Evolutionary conservation across 2,113 vertebrate species (phyloP), one percentile per base, ranked within the genome.

Genomic region (Chionodraco myersi): DNA sequence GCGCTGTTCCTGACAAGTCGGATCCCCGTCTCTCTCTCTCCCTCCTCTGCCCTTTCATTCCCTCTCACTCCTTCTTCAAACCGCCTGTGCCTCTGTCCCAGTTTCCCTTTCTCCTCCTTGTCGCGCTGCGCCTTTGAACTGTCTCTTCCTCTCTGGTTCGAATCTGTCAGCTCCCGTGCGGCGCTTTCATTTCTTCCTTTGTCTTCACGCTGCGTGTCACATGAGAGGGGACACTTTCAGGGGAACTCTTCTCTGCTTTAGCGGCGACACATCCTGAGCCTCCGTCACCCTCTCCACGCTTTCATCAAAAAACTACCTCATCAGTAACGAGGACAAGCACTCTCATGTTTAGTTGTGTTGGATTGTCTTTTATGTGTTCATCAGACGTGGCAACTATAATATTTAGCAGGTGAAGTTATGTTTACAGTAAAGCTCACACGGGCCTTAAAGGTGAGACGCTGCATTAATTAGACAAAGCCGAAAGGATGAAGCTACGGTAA

Each of bases 1-100:
- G 80, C 74, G 48, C 76, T 81, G 83, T 88, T 88, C 80, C 79
- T 83, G 66, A 88, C 72, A 82, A 87, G 87, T 80, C 80, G 79
- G 80, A 89, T 79, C 75, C 77, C 76, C 53, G 82, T 54, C 77
- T 76, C 71, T 75, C 4, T 30, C 71, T 73, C 72, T 60, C 66
- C 66, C 53, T 80, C 71, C 63, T 69, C 48, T 59, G 36, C 21
- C 47, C 74, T 75, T 79, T 82, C 66, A 80, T 79, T 86, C 71
- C 75, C 74, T 69, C 21, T 79, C 81, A 65, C 60, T 74, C 75
- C 61, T 10, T 75, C 86, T 81, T 88, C 80, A 81, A 80, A 87
- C 77, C 82, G 79, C 65, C 73, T 85, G 73, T 76, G 75, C 51
- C 71, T 79, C 59, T 59, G 76, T 80, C 82, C 81, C 80, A 62